Evolutionary conservation across 1,140 invertebrate genomes (phyloP).

Genomic region (Aphelenchoides besseyi): DNA sequence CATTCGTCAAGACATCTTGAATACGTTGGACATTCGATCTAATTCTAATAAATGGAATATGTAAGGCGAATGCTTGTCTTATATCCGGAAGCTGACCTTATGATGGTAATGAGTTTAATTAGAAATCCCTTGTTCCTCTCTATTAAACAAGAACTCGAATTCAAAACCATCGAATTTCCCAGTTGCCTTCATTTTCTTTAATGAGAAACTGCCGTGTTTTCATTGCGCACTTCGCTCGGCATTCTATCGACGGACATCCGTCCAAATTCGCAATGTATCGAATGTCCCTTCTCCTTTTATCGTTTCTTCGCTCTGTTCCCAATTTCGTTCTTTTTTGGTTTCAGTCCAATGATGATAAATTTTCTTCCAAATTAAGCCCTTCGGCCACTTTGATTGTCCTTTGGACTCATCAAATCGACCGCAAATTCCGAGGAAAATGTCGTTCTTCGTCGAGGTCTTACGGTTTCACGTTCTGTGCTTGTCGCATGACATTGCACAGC

Average conservation of each 20-base stretch:
- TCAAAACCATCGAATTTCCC: no score
- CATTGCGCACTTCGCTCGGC: not conserved
- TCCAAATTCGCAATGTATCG: not conserved
- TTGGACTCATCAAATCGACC: not conserved
- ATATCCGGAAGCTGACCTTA: no score
- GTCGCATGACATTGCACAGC: no score
- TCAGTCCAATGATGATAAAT: constrained; percentile 1
- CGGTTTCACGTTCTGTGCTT: no score
- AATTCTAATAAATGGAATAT: no score
- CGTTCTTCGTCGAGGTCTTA: not conserved
- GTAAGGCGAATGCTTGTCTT: no score
- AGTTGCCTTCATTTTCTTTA: no score
- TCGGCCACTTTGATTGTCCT: not conserved
- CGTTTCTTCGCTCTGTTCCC: no score
- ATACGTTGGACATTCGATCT: no score
- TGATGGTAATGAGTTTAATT: not conserved
- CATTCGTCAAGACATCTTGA: no score
- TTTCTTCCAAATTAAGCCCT: not conserved
- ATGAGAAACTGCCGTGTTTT: no score
- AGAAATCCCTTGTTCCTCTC: not conserved
- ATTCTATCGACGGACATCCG: not conserved
- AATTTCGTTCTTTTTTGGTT: not conserved
- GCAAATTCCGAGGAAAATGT: not conserved
- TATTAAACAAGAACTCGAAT: no score
- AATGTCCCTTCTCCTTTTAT: not conserved